Conservation (phyloP, 1,140 invertebrate species). For the Arion vulgaris region DNA sequence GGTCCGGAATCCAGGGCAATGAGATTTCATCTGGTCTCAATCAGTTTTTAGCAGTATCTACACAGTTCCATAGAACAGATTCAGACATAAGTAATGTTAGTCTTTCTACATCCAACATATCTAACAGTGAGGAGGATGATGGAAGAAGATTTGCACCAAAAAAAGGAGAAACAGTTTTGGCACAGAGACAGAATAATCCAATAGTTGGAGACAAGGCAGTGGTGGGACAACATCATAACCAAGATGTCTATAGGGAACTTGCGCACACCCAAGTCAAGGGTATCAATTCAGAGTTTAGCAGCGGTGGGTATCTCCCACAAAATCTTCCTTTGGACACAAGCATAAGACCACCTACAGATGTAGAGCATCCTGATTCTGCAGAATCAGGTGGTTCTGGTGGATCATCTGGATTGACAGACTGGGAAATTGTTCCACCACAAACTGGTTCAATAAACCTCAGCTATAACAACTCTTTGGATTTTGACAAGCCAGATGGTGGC, state of each 20-base stretch:
- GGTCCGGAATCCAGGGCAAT: neutral
- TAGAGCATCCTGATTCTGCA: slow-evolving; percentile 34
- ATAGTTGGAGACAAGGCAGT: neutral
- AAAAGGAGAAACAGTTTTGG: neutral
- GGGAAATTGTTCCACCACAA: slow-evolving; percentile 59
- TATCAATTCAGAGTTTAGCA: slow-evolving; percentile 4
- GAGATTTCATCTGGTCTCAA: slow-evolving; percentile 17
- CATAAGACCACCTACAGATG: slow-evolving; percentile 22
- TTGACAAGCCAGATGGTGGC: neutral
- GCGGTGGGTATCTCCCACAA: neutral
- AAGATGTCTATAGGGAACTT: neutral
- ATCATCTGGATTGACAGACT: slow-evolving; percentile 51
- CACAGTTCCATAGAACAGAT: slow-evolving; percentile 40
- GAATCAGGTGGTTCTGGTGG: slow-evolving; percentile 47
- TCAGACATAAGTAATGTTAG: slow-evolving; percentile 56
- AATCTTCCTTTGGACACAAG: slow-evolving; percentile 1
- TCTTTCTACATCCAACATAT: slow-evolving; percentile 47
- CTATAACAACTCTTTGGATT: slow-evolving; percentile 52
- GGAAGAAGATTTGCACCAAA: neutral
- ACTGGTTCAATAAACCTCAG: slow-evolving; percentile 38
- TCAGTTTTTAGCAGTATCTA: neutral
- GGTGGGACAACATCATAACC: neutral
- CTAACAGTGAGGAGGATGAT: slow-evolving; percentile 37
- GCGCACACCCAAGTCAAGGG: neutral
- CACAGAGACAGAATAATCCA: neutral